These are phyloP conservation scores for Bacillus rossius DNA, from an alignment of 1,140 invertebrate genomes.

Conservation along the genomic window DNA sequence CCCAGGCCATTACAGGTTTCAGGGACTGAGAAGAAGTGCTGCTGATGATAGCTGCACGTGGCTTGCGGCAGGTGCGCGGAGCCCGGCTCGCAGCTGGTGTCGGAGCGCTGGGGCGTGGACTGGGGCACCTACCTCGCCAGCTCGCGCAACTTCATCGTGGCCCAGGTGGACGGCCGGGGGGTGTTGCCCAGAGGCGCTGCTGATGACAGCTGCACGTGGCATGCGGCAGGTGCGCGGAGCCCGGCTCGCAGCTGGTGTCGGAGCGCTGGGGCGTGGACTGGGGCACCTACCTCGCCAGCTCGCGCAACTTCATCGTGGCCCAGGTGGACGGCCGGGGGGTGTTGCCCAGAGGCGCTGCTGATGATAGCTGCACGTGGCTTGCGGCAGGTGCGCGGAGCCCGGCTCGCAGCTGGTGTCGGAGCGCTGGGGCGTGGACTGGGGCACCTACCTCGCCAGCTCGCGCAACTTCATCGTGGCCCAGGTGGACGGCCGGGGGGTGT, in stretches of 20 bases:
- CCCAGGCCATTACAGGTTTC: too few relatives aligned
- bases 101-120: slow-evolving; percentile 62
- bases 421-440: slow-evolving; percentile 66
- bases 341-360: too few relatives aligned
- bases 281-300: slow-evolving; percentile 69
- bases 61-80: slow-evolving; percentile 53
- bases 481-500: slow-evolving; percentile 76
- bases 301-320: slow-evolving; percentile 69
- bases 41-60: too few relatives aligned
- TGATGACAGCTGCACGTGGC: too few relatives aligned
- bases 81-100: slow-evolving; percentile 69
- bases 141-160: slow-evolving; percentile 68
- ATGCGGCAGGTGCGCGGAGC: slow-evolving; percentile 57
- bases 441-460: slow-evolving; percentile 67
- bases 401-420: slow-evolving; percentile 70
- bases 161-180: slow-evolving; percentile 74
- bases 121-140: slow-evolving; percentile 75
- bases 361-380: too few relatives aligned
- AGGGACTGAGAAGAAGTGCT: too few relatives aligned
- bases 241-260: slow-evolving; percentile 68
- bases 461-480: slow-evolving; percentile 71
- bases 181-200: too few relatives aligned
- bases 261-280: slow-evolving; percentile 67
- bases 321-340: slow-evolving; percentile 76
- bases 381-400: slow-evolving; percentile 63